These are phyloP conservation scores for Dicerorhinus sumatrensis DNA, from an alignment of 2,113 vertebrate species.

Conservation along the genomic window DNA sequence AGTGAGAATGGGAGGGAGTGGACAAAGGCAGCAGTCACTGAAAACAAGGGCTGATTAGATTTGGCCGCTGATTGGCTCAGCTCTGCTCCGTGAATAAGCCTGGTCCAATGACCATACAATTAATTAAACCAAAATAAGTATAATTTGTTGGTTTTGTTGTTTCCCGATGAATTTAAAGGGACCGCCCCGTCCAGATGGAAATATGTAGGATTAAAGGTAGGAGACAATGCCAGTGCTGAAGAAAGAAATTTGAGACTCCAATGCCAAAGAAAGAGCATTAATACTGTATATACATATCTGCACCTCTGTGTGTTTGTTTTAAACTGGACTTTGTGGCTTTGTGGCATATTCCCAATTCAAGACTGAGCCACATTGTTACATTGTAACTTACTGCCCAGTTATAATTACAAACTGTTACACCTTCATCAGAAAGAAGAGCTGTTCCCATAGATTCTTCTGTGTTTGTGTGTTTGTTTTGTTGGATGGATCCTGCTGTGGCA, in stretches of 20 bases:
- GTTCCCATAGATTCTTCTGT: background rate
- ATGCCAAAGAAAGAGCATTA: background rate
- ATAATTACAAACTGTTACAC: background rate
- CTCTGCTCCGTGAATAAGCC: background rate
- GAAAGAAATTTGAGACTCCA: background rate
- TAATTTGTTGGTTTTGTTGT: background rate
- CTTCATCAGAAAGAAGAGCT: background rate
- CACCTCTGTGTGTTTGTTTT: background rate
- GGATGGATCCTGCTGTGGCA: constrained; percentile 55
- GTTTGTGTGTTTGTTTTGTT: constrained; percentile 64
- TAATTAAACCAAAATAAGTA: background rate
- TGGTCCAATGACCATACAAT: background rate
- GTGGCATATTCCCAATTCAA: background rate
- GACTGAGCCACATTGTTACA: background rate
- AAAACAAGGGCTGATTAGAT: background rate
- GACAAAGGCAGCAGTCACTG: background rate
- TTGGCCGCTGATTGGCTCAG: background rate
- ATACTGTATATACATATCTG: accelerated
- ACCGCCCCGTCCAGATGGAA: background rate
- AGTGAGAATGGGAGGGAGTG: background rate
- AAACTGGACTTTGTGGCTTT: background rate
- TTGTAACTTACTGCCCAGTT: background rate
- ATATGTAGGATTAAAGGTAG: background rate
- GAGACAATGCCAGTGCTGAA: background rate
- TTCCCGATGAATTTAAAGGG: background rate